A percentile compares a stretch with the other conserved stretches of the same genome.
Conservation (phyloP, 2,888 invertebrate genomes). For the Trachelus troglodyta region DNA sequence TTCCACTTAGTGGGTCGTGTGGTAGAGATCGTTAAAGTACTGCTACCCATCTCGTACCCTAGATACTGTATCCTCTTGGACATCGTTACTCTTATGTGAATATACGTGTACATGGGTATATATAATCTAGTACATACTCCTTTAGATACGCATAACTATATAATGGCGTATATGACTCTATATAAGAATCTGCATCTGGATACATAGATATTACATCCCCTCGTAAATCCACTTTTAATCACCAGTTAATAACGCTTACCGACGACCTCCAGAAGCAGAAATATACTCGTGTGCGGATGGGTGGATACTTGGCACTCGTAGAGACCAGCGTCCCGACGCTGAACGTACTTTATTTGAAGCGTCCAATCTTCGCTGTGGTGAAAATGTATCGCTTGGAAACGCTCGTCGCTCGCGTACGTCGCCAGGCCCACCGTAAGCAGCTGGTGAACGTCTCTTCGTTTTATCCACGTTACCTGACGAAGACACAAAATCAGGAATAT, state of each 20-base stretch:
- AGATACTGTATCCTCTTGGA: background rate
- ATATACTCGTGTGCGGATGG: slow-evolving; percentile 91
- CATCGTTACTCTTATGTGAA: background rate
- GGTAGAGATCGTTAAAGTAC: too few species aligned
- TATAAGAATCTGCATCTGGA: background rate
- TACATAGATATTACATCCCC: background rate
- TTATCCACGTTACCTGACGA: slow-evolving; percentile 84
- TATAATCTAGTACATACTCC: background rate
- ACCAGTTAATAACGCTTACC: slow-evolving; percentile 73
- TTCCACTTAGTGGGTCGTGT: too few species aligned
- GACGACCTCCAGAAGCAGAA: slow-evolving; percentile 85
- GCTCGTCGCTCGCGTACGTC: slow-evolving; percentile 89
- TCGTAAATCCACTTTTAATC: background rate
- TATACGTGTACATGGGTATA: too few species aligned
- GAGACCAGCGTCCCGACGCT: slow-evolving; percentile 85
- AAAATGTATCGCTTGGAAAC: slow-evolving; percentile 87
- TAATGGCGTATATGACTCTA: background rate
- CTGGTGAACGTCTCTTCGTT: slow-evolving; percentile 79
- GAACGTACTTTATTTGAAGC: slow-evolving; percentile 89
- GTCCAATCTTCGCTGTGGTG: slow-evolving; percentile 95
- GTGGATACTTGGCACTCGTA: slow-evolving; percentile 94
- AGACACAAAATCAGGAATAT: background rate
- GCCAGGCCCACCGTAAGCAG: slow-evolving; percentile 87
- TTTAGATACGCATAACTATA: background rate
- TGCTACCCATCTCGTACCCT: too few species aligned